Conservation (phyloP, 2,113 vertebrate species). For the Podiceps cristatus region DNA sequence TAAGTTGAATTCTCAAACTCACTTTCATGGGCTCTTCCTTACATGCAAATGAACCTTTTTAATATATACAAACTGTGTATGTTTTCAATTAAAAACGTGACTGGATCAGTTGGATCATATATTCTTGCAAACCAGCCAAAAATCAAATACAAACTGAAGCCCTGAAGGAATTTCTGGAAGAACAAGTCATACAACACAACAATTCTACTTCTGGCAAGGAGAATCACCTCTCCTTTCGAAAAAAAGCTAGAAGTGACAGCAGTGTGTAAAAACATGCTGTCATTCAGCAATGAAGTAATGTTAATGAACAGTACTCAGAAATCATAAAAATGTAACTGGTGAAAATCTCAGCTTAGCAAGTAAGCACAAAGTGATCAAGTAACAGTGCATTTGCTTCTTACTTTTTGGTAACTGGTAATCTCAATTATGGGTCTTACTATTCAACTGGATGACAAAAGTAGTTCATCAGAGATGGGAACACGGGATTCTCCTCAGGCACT, state of each 20-base stretch:
- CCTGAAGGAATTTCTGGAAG: conserved; percentile 50
- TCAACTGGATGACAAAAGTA: not conserved
- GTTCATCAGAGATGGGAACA: not conserved
- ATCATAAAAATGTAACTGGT: not conserved
- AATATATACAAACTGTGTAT: not conserved
- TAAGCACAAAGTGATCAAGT: not conserved
- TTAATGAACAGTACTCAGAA: not conserved
- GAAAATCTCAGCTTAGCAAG: not conserved
- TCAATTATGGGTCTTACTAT: not conserved
- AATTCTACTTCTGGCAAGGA: not conserved
- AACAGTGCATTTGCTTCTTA: not conserved
- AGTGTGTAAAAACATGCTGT: not conserved
- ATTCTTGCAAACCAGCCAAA: conserved; percentile 50
- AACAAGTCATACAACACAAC: not conserved
- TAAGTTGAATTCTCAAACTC: conserved; percentile 19
- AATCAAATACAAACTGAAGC: conserved; percentile 50
- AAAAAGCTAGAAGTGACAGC: not conserved
- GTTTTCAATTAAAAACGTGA: conserved; percentile 49
- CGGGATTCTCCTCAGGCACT: not conserved
- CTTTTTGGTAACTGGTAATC: not conserved
- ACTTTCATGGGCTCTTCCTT: not conserved
- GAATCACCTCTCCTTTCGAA: conserved; percentile 10
- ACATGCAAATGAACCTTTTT: not conserved
- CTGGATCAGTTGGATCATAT: not conserved
- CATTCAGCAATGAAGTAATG: not conserved